Conservation (phyloP, 2,888 invertebrate species). For the Megalurothrips usitatus region DNA sequence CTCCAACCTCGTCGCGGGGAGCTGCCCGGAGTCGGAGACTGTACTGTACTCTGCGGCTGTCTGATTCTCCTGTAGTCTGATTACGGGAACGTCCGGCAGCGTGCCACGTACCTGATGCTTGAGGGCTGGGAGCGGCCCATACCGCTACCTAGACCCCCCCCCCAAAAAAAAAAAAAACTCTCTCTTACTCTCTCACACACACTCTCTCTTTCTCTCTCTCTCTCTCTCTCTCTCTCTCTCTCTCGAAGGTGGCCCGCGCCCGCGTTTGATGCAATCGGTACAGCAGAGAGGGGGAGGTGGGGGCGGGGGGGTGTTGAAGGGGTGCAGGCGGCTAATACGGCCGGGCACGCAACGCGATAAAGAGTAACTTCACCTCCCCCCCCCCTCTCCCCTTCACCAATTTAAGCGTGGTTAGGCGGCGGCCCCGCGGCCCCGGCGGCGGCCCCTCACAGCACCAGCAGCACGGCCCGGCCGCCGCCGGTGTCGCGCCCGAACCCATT, state of each 20-base stretch:
- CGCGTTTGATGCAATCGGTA: neutral
- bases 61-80: too few species aligned
- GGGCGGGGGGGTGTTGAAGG: neutral
- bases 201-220: too few species aligned
- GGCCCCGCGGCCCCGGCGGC: neutral
- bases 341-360: constrained; percentile 7
- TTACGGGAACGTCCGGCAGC: too few species aligned
- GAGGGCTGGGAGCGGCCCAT: too few species aligned
- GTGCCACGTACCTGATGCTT: too few species aligned
- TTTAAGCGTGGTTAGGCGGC: constrained; percentile 20
- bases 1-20: too few species aligned
- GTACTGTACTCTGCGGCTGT: too few species aligned
- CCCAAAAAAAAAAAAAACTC: too few species aligned
- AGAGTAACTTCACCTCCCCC: constrained; percentile 19
- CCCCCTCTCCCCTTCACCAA: constrained; percentile 14
- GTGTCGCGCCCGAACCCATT: neutral
- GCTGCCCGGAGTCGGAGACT: too few species aligned
- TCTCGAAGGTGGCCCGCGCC: neutral
- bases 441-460: neutral
- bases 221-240: too few species aligned
- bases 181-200: too few species aligned
- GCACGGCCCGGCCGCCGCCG: neutral
- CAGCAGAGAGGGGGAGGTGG: neutral
- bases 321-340: neutral
- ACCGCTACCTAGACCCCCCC: too few species aligned